Conservation (phyloP, 2,113 vertebrate species). For the Gymnorhina tibicen region DNA sequence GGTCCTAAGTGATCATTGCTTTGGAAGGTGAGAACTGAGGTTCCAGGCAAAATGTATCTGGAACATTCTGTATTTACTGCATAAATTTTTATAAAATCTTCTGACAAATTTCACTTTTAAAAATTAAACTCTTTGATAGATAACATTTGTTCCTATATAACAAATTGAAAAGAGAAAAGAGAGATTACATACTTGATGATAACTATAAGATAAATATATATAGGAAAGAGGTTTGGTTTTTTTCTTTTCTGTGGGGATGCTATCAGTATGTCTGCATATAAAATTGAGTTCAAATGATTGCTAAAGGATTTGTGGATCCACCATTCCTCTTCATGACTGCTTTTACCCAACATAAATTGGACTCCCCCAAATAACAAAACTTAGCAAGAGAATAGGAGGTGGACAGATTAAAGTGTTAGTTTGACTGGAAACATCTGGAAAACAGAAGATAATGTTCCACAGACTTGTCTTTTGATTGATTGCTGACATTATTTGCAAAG, state of each 20-base stretch:
- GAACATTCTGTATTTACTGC: not conserved
- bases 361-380: not conserved
- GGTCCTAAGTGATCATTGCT: not conserved
- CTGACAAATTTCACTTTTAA: not conserved
- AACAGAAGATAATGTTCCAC: not conserved
- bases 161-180: not conserved
- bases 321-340: not conserved
- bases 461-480: not conserved
- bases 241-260: not conserved
- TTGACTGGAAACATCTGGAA: not conserved
- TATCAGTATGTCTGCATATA: not conserved
- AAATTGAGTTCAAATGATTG: not conserved
- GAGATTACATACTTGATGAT: not conserved
- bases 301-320: not conserved
- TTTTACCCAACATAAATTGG: not conserved
- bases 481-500: not conserved
- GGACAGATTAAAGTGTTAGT: not conserved
- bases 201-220: not conserved
- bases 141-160: not conserved
- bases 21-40: not conserved
- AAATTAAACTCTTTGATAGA: not conserved
- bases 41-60: not conserved
- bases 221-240: not conserved
- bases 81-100: not conserved
- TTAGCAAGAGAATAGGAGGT: not conserved